Percentiles rank a stretch among this genome's conserved stretches.
phyloP scores from a whole-genome alignment of 2,797 vertebrate species.

The Leptoclinus maculatus region DNA sequence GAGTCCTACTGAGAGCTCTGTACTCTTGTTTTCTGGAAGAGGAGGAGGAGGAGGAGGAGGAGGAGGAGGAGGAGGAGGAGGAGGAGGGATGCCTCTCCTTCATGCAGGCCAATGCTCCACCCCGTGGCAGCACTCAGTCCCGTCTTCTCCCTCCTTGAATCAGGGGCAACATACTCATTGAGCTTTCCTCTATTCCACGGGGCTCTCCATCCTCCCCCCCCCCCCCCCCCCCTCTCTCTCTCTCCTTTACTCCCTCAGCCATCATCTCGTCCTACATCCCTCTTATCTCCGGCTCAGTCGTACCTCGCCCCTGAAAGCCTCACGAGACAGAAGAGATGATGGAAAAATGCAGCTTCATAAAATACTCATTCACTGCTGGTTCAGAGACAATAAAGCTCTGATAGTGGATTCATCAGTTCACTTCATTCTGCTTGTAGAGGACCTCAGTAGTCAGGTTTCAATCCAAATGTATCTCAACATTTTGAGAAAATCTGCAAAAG shows the following conservation, averaged over 20 bases:
- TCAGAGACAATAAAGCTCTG: not conserved
- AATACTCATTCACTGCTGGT: constrained; percentile 29
- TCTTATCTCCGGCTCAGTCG: constrained; percentile 26
- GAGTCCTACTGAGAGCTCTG: not conserved
- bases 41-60: not conserved
- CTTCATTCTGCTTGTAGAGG: too few species aligned
- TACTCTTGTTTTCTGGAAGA: not conserved
- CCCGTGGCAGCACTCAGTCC: constrained; percentile 41
- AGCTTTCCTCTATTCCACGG: constrained; percentile 50
- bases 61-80: constrained; percentile 10
- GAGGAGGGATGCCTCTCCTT: constrained; percentile 43
- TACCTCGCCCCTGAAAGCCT: constrained; percentile 27
- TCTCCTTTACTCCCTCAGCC: not conserved
- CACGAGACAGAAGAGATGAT: constrained; percentile 16
- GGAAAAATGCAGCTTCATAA: constrained; percentile 10
- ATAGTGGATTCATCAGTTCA: too few species aligned
- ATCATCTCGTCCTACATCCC: constrained; percentile 42
- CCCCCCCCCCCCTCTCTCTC: not conserved
- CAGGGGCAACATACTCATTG: constrained; percentile 64
- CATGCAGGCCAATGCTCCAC: not conserved
- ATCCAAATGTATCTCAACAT: too few species aligned
- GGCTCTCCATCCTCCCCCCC: not conserved
- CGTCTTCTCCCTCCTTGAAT: constrained; percentile 58
- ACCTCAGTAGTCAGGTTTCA: too few species aligned
- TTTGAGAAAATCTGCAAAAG: too few species aligned